Evolutionary conservation across 2,888 invertebrate species (phyloP).

Genomic region (Buathra laborator): DNA sequence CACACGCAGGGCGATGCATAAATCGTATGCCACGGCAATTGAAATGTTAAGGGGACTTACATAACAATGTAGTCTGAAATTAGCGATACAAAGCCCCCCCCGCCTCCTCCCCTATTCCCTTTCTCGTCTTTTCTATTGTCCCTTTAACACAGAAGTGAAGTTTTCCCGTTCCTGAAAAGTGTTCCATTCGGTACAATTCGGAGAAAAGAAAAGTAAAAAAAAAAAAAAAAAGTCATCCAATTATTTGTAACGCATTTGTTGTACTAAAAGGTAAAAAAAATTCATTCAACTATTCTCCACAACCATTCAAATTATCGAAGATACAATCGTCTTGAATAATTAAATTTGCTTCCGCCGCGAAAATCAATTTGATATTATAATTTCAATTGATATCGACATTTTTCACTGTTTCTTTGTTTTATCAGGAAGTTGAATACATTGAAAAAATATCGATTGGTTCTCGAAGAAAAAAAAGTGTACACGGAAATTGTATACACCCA

Average conservation of each 20-base stretch:
- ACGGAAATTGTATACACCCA: no score
- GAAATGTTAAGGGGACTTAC: not conserved
- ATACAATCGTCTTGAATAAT: no score
- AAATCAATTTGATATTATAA: no score
- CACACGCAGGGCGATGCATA: not conserved
- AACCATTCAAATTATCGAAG: no score
- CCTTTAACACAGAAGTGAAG: not conserved
- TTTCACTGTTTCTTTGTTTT: no score
- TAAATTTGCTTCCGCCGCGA: no score
- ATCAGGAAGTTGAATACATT: no score
- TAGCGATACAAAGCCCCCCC: constrained; percentile 27
- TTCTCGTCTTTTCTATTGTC: constrained; percentile 12
- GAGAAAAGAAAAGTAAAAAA: not conserved
- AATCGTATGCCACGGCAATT: not conserved
- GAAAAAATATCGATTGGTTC: no score
- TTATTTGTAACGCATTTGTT: not conserved
- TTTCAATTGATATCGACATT: no score
- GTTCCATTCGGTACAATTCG: not conserved
- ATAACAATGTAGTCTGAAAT: constrained; percentile 12
- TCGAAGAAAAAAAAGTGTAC: no score
- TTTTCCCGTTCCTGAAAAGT: not conserved
- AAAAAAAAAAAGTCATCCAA: not conserved
- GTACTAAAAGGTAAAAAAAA: no score
- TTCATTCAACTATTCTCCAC: no score
- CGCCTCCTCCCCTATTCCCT: constrained; percentile 18